These are phyloP conservation scores for Eugnorisma glareosa DNA, from an alignment of 2,888 invertebrate genomes.

Conservation along the genomic window DNA sequence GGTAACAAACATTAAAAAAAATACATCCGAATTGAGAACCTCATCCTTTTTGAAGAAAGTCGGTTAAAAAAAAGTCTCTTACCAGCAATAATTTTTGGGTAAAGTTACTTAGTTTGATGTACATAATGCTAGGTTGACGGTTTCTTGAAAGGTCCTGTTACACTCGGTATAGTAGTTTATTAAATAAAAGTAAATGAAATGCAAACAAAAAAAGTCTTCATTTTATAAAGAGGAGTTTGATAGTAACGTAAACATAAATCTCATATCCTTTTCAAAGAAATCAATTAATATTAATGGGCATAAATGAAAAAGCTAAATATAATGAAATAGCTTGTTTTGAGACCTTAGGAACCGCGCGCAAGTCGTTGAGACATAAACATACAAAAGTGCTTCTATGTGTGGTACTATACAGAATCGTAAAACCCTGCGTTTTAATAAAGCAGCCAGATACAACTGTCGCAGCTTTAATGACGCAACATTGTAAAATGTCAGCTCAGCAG, in stretches of 20 bases:
- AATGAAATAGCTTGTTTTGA: no score
- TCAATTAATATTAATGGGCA: not conserved
- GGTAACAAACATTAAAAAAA: no score
- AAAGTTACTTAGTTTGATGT: no score
- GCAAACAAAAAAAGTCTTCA: no score
- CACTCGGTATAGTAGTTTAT: no score
- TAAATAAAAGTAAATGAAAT: no score
- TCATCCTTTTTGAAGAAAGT: no score
- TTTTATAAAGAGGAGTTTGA: not conserved
- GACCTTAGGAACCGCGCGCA: not conserved
- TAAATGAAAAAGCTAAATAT: conserved; percentile 5
- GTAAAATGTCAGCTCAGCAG: conserved; percentile 44
- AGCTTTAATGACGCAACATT: conserved; percentile 36
- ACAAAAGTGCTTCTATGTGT: not conserved
- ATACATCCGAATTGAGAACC: no score
- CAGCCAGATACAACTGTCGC: conserved; percentile 24
- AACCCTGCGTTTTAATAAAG: conserved; percentile 27
- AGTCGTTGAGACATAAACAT: not conserved
- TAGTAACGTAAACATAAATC: not conserved
- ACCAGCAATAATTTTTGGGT: no score
- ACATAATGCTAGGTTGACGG: no score
- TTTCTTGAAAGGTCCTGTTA: no score
- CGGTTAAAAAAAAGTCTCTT: no score
- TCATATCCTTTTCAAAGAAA: not conserved
- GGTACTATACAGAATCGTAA: not conserved